Evolutionary conservation across 1,140 invertebrate species (phyloP).

Genomic region (Scaptomyza graminum): DNA sequence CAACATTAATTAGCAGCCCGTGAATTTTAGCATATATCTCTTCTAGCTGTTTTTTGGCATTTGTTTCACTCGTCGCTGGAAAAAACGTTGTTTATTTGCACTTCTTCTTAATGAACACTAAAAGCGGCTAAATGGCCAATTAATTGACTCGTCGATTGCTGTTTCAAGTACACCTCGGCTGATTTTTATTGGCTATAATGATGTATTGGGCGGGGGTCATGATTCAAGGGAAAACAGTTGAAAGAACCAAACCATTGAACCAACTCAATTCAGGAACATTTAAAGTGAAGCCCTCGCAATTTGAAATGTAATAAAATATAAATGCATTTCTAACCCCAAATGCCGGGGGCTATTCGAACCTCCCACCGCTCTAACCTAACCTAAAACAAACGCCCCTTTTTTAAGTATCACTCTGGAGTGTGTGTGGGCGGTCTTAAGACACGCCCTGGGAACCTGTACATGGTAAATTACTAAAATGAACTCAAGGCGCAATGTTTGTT

Average conservation of each 20-base stretch:
- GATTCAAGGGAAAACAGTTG: no score
- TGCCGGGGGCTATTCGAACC: no score
- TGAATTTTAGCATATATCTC: slow-evolving; percentile 31
- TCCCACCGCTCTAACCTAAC: no score
- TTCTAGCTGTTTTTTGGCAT: slow-evolving; percentile 13
- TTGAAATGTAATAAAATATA: not conserved
- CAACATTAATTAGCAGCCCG: slow-evolving; percentile 40
- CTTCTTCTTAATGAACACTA: slow-evolving; percentile 55
- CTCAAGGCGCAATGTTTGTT: slow-evolving; percentile 6
- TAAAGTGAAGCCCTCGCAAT: not conserved
- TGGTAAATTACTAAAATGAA: not conserved
- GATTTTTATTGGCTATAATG: no score
- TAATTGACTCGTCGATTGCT: slow-evolving; percentile 44
- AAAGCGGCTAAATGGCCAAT: slow-evolving; percentile 60
- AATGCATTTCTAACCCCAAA: not conserved
- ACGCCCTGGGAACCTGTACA: not conserved
- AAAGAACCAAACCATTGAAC: no score
- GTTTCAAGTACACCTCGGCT: no score
- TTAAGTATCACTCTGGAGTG: not conserved
- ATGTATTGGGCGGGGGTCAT: no score
- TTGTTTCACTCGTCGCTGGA: slow-evolving; percentile 3
- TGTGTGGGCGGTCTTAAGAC: not conserved
- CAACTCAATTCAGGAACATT: no score
- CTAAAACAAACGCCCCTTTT: slow-evolving; percentile 10
- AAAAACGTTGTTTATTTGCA: slow-evolving; percentile 39